These are phyloP conservation scores for Fregetta grallaria DNA, from an alignment of 2,113 vertebrate genomes.

Conservation along the genomic window DNA sequence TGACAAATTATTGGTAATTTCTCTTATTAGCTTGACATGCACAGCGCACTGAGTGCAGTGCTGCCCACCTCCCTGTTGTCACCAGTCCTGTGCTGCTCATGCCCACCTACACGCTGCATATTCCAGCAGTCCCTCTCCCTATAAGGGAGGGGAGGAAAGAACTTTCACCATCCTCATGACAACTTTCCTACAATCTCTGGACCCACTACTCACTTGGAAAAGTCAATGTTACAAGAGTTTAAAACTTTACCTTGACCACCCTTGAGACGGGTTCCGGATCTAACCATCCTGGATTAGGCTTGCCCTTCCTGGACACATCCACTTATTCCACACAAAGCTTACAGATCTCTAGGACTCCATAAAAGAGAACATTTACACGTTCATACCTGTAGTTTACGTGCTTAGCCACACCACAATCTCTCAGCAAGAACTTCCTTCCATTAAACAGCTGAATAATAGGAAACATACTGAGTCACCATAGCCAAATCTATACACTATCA, in stretches of 20 bases:
- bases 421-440: neutral
- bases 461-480: neutral
- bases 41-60: neutral
- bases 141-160: neutral
- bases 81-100: neutral
- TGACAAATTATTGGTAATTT: neutral
- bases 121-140: neutral
- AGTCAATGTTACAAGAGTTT: neutral
- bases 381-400: neutral
- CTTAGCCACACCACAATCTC: neutral
- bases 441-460: neutral
- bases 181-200: neutral
- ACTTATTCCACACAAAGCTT: neutral
- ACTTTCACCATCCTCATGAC: neutral
- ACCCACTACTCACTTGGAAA: neutral
- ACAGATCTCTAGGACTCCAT: neutral
- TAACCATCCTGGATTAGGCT: rapidly evolving
- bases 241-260: neutral
- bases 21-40: neutral
- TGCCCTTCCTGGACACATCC: neutral
- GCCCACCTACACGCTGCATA: no score
- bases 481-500: neutral
- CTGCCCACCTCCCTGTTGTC: neutral
- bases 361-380: neutral
- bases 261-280: rapidly evolving